Evolutionary conservation across 2,113 vertebrate species (phyloP), one percentile per base, ranked within the genome.

Genomic region (Serilophus lunatus): DNA sequence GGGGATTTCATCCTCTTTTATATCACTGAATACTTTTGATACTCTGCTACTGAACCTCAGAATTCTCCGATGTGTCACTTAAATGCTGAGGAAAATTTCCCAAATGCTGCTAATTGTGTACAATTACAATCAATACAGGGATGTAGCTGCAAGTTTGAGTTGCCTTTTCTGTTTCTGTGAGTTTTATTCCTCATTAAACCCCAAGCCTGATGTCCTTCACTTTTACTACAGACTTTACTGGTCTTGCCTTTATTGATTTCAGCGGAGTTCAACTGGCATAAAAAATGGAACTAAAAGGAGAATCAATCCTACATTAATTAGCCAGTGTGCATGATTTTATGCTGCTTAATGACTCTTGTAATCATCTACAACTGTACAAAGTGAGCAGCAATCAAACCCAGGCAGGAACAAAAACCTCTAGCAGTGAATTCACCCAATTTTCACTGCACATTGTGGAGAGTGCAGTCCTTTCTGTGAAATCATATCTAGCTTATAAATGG

Each of bases 321-420:
- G 78, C 49, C 74, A 89, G 64, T 72, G 74, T 59, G 69, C 79
- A 66, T 29, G 69, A 93, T 94, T 96, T 96, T 96, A 86, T 90
- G 77, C 68, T 96, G 88, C 82, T 86, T 96, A 96, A 94, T 90
- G 90, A 92, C 79, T 96, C 95, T 36, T 95, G 76, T 94, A 97
- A 96, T 95, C 86, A 94, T 75, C 94, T 83, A 88, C 88, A 94
- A 93, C 92, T 92, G 60, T 86, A 83, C 66, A 26, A 42, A 91
- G 56, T 0, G 45, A 87, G 42, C 25, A 61, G 75, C 71, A 71
- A 33, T 45, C 3, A 4, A 38, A 75, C 12, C 29, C 69, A 66
- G 88, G 71, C 79, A 60, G 71, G 88, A 36, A 49, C 81, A 31
- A 2, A 6, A 59, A 56, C n/a, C 68, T 81, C 42, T 44, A 59